Evolutionary conservation across 2,113 vertebrate species (phyloP), one percentile per base, ranked within the genome.

Genomic region (Stigmatopora nigra): DNA sequence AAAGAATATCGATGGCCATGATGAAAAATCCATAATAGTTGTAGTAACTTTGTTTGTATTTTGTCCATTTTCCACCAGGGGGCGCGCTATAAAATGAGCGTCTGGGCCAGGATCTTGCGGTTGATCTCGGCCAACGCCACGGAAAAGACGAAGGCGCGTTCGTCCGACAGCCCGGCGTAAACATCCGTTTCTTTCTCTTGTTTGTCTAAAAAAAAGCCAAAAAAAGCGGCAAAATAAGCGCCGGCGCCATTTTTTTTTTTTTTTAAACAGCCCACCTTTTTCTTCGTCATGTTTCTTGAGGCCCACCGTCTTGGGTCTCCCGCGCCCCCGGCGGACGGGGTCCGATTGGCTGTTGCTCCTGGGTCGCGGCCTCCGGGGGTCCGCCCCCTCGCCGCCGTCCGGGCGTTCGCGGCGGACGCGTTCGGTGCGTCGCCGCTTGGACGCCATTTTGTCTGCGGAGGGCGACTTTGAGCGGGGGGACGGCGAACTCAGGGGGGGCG

Each of bases 61-160:
- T 1, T 31, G 25, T 31, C 25, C 25, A 3, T 31, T 31, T 31
- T 31, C 25, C 25, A 3, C 25, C 25, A 31, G 22, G 10, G 11
- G 51, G 19, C 51, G 22, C 12, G 31, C 73, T 87, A 91, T 53
- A 98, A 88, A 84, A 99, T 96, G 72, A 99, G 94, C 88, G 92
- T 94, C 71, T 99, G 97, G 78, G 94, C 96, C 88, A 99, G 92
- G 84, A 99, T 99, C 92, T 98, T 99, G 78, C 97, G 93, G 91
- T 99, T 99, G 90, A 99, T 99, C 90, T 99, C 97, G 62, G 97
- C 97, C 90, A 99, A 90, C 58, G 97, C 96, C 82, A 99, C 96
- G 16, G 96, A 99, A 88, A 99, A 99, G 75, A 98, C 95, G 68
- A 99, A 98, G 57, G 96, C 97, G 84, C 96, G 98, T 87, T 99